phyloP scores from a whole-genome alignment of 2,888 invertebrate genomes.

The Drosophila picticornis region DNA sequence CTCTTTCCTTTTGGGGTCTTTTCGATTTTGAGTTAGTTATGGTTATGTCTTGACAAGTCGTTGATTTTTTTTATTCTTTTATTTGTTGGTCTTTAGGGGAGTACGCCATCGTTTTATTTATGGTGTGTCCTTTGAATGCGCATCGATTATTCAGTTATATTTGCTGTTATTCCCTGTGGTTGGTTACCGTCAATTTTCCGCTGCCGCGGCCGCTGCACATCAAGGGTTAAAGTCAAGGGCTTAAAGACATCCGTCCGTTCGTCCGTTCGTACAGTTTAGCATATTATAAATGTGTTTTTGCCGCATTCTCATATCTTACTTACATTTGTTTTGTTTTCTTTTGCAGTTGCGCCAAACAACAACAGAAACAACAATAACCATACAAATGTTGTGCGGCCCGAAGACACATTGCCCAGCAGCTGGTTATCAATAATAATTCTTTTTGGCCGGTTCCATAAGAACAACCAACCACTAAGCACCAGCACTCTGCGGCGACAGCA shows the following conservation, averaged over 20 bases:
- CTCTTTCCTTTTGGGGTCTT: slow-evolving; percentile 21
- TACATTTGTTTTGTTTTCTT: slow-evolving; percentile 33
- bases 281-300: slow-evolving; percentile 55
- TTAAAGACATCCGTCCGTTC: slow-evolving; percentile 46
- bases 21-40: slow-evolving; percentile 66
- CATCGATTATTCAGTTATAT: slow-evolving; percentile 47
- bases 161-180: slow-evolving; percentile 34
- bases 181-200: slow-evolving; percentile 44
- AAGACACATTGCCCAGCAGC: slow-evolving; percentile 68
- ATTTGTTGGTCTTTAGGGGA: slow-evolving; percentile 16
- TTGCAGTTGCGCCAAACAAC: slow-evolving; percentile 67
- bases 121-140: slow-evolving; percentile 68
- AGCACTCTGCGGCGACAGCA: slow-evolving; percentile 43
- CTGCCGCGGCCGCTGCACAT: slow-evolving; percentile 13
- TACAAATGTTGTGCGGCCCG: slow-evolving; percentile 79
- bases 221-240: slow-evolving; percentile 78
- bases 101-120: slow-evolving; percentile 56
- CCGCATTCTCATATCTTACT: slow-evolving; percentile 25
- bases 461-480: slow-evolving; percentile 58
- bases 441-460: slow-evolving; percentile 61
- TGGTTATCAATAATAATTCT: slow-evolving; percentile 66
- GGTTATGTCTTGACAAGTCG: slow-evolving; percentile 62
- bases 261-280: slow-evolving; percentile 22
- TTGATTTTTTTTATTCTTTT: slow-evolving; percentile 34
- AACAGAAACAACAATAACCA: slow-evolving; percentile 47